phyloP scores from a whole-genome alignment of 2,797 vertebrate species.

The Rallus crepitans region DNA sequence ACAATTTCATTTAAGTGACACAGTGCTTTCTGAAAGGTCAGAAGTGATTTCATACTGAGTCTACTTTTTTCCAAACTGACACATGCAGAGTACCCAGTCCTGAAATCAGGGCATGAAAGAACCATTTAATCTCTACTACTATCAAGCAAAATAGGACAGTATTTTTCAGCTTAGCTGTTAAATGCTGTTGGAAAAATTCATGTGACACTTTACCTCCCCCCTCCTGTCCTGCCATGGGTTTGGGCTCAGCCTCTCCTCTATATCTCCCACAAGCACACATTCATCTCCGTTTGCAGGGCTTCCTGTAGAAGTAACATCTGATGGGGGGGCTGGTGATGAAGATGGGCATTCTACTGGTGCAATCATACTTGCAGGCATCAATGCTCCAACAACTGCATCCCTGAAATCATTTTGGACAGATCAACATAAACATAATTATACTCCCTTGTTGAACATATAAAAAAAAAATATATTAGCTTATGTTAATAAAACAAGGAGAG shows the following conservation, averaged over 20 bases:
- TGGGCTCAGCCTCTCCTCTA: slow-evolving; percentile 92
- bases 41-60: neutral
- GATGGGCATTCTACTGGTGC: slow-evolving; percentile 92
- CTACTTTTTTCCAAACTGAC: neutral
- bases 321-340: slow-evolving; percentile 88
- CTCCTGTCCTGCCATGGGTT: slow-evolving; percentile 95
- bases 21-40: neutral
- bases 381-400: slow-evolving; percentile 92
- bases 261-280: slow-evolving; percentile 81
- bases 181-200: neutral
- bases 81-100: neutral
- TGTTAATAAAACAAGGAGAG: neutral
- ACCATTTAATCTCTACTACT: neutral
- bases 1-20: neutral
- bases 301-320: slow-evolving; percentile 84
- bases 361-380: slow-evolving; percentile 99
- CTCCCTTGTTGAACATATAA: neutral
- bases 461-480: neutral
- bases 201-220: slow-evolving; percentile 84
- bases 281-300: slow-evolving; percentile 88
- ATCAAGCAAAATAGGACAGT: neutral
- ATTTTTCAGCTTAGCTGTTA: neutral
- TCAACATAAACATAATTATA: neutral
- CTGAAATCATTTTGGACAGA: slow-evolving; percentile 75
- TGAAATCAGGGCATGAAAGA: neutral